phyloP scores from a whole-genome alignment of 2,113 vertebrate species.

The Cichladusa arquata region DNA sequence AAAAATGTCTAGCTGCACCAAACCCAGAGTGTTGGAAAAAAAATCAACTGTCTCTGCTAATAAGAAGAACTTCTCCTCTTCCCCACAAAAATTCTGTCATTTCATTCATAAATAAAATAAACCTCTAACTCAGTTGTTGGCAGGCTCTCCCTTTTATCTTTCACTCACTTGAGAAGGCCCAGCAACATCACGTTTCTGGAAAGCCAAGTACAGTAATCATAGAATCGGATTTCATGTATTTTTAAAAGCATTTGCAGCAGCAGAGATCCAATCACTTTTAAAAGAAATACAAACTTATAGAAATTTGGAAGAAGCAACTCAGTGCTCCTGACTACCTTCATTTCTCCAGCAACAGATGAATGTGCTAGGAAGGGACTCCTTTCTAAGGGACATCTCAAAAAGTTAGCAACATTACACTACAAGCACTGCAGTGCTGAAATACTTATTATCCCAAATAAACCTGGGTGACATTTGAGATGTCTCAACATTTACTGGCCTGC shows the following conservation, averaged over 20 bases:
- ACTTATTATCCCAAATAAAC: slow-evolving; percentile 61
- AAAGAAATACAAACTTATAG: slow-evolving; percentile 33
- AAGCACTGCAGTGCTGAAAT: not conserved
- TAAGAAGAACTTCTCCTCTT: not conserved
- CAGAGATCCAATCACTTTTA: slow-evolving; percentile 30
- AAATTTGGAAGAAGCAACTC: not conserved
- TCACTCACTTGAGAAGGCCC: slow-evolving; percentile 46
- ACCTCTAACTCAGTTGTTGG: slow-evolving; percentile 18
- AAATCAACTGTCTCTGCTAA: slow-evolving; percentile 20
- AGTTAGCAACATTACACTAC: slow-evolving; percentile 15
- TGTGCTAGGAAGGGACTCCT: not conserved
- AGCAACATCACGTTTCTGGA: slow-evolving; percentile 22
- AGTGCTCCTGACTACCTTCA: not conserved
- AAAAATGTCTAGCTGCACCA: not conserved
- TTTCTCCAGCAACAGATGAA: not conserved
- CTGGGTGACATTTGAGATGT: slow-evolving; percentile 42
- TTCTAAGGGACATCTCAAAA: slow-evolving; percentile 21
- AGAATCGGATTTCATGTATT: slow-evolving; percentile 64
- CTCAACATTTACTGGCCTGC: slow-evolving; percentile 50
- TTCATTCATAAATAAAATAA: slow-evolving; percentile 71
- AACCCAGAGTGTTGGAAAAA: not conserved
- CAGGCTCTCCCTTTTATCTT: slow-evolving; percentile 63
- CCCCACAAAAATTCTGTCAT: slow-evolving; percentile 26
- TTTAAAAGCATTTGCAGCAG: slow-evolving; percentile 65
- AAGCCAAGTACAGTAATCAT: slow-evolving; percentile 55